Evolutionary conservation across 2,888 invertebrate genomes (phyloP).

Genomic region (Caenorhabditis drosophilae): DNA sequence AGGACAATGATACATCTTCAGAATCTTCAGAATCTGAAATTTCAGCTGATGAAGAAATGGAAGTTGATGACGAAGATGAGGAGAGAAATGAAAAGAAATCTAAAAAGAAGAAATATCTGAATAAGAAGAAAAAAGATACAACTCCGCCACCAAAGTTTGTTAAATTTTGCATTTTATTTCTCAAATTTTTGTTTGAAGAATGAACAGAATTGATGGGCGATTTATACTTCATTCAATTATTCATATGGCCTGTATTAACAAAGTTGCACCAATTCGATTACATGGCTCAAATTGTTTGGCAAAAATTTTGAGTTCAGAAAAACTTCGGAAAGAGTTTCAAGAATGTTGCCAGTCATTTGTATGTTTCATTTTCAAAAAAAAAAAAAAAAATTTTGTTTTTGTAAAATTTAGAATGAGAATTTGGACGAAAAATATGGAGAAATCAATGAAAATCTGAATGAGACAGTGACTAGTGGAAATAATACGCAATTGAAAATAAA

Average conservation of each 20-base stretch:
- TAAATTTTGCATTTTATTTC: not conserved
- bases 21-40: constrained; percentile 4
- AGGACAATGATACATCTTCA: constrained; percentile 3
- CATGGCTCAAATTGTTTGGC: constrained; percentile 18
- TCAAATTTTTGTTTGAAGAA: not conserved
- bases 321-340: not conserved
- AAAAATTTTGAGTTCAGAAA: constrained; percentile 13
- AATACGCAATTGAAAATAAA: not conserved
- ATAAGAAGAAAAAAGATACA: constrained; percentile 5
- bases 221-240: constrained; percentile 17
- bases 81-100: not conserved
- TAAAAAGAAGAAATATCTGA: constrained; percentile 3
- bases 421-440: constrained; percentile 18
- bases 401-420: constrained; percentile 5
- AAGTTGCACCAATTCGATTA: constrained; percentile 9
- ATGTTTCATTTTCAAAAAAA: not conserved
- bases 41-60: constrained; percentile 5
- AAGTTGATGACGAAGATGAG: constrained; percentile 5
- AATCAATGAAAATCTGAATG: constrained; percentile 7
- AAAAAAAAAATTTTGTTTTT: not conserved
- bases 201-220: not conserved
- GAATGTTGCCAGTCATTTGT: too few relatives aligned
- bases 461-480: constrained; percentile 1
- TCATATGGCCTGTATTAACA: constrained; percentile 25
- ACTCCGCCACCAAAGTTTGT: not conserved